Conservation (phyloP, 2,888 invertebrate species). For the Drosophila ochracea region DNA sequence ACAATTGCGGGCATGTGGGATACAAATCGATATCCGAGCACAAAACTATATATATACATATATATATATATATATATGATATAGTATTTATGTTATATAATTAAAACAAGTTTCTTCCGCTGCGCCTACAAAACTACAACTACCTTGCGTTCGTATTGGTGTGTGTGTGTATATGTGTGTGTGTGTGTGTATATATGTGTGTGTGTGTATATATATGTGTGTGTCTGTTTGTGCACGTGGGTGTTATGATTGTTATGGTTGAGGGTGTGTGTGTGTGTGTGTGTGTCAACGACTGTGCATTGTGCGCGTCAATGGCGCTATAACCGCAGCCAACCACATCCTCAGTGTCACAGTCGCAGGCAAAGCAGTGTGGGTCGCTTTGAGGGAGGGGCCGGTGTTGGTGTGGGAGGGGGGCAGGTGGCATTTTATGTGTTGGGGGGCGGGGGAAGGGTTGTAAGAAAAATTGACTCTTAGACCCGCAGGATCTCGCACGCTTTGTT, state of each 20-base stretch:
- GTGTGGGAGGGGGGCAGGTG: conserved; percentile 4
- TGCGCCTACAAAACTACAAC: conserved; percentile 54
- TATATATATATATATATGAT: background rate
- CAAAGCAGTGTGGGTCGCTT: conserved; percentile 20
- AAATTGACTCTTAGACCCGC: conserved; percentile 90
- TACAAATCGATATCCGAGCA: conserved; percentile 22
- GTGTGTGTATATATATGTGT: conserved; percentile 1
- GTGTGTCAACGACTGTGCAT: conserved; percentile 20
- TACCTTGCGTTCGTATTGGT: conserved; percentile 42
- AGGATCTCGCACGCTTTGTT: conserved; percentile 98
- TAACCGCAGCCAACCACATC: conserved; percentile 11
- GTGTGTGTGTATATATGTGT: background rate
- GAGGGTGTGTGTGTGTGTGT: background rate
- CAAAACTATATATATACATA: background rate
- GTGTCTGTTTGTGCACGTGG: conserved; percentile 1
- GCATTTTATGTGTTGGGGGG: background rate
- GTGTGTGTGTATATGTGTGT: conserved; percentile 9
- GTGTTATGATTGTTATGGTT: background rate
- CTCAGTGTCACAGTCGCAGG: conserved; percentile 18
- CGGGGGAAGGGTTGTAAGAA: conserved; percentile 30
- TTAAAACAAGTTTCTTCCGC: conserved; percentile 35
- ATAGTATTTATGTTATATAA: conserved; percentile 22
- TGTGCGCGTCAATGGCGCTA: conserved; percentile 14
- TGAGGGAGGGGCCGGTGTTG: background rate
- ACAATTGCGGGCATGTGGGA: conserved; percentile 4